phyloP scores from a whole-genome alignment of 1,140 invertebrate species.

The Adoxophyes honmai region DNA sequence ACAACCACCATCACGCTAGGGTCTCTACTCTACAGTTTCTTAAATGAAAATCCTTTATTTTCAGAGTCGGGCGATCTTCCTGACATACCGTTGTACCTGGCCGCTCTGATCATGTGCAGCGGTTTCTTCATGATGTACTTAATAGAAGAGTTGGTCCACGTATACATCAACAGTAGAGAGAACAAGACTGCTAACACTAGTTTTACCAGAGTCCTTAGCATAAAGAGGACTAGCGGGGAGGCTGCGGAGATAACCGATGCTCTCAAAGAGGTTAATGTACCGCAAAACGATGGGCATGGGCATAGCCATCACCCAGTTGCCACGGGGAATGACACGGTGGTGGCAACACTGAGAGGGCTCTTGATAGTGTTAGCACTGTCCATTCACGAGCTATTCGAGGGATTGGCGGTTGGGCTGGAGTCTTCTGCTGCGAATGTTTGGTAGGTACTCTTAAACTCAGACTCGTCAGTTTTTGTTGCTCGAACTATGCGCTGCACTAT shows the following conservation, averaged over 20 bases:
- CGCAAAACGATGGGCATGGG: conserved; percentile 69
- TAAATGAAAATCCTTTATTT: conserved; percentile 18
- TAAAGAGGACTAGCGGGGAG: conserved; percentile 43
- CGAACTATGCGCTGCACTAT: too few species aligned
- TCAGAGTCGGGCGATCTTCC: conserved; percentile 69
- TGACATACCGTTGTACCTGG: conserved; percentile 80
- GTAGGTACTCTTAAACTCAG: too few species aligned
- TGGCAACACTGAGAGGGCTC: conserved; percentile 83
- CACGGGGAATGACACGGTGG: conserved; percentile 77
- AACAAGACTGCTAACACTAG: conserved; percentile 53
- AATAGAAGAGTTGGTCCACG: conserved; percentile 89
- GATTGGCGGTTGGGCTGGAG: conserved; percentile 92
- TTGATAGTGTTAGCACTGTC: conserved; percentile 92
- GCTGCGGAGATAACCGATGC: conserved; percentile 12
- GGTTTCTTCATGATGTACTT: conserved; percentile 93
- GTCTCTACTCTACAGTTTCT: too few species aligned
- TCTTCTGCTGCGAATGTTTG: conserved; percentile 82
- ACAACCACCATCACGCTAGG: too few species aligned
- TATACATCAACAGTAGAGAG: conserved; percentile 78
- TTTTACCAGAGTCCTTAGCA: conserved; percentile 64
- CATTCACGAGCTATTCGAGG: conserved; percentile 95
- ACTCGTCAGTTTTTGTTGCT: too few species aligned
- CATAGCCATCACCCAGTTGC: conserved; percentile 58
- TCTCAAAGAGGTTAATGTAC: conserved; percentile 39
- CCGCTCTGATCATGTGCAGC: conserved; percentile 84